Conservation (phyloP, 2,888 invertebrate species). For the Gymnocheta viridis region DNA sequence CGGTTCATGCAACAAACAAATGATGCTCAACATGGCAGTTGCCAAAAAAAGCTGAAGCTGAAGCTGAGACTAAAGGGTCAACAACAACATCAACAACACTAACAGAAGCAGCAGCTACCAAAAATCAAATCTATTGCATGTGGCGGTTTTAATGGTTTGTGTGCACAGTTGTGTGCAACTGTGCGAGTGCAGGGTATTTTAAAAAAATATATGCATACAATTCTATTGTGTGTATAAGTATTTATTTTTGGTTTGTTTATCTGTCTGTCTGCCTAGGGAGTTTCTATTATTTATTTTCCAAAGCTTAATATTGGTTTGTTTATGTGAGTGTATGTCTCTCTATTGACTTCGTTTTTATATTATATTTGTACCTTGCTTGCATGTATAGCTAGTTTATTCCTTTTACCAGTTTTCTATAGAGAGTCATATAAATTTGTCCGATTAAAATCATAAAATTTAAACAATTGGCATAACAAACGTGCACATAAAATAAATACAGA, state of each 20-base stretch:
- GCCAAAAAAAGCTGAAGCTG: slow-evolving; percentile 55
- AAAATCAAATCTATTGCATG: slow-evolving; percentile 53
- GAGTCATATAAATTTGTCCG: slow-evolving; percentile 68
- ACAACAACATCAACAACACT: slow-evolving; percentile 29
- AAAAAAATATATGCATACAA: slow-evolving; percentile 14
- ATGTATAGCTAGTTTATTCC: slow-evolving; percentile 34
- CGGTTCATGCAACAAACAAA: slow-evolving; percentile 49
- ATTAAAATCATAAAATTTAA: slow-evolving; percentile 63
- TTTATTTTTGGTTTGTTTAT: slow-evolving; percentile 27
- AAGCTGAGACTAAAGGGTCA: slow-evolving; percentile 11
- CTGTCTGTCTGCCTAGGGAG: slow-evolving; percentile 41
- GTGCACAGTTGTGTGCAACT: background rate
- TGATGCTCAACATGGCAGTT: slow-evolving; percentile 45
- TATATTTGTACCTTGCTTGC: slow-evolving; percentile 41
- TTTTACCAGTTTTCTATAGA: slow-evolving; percentile 22
- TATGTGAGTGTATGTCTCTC: background rate
- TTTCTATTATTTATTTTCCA: slow-evolving; percentile 44
- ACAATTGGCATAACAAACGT: slow-evolving; percentile 47
- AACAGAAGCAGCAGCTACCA: slow-evolving; percentile 5
- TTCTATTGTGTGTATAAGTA: slow-evolving; percentile 32
- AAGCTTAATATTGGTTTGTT: slow-evolving; percentile 18
- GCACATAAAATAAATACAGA: slow-evolving; percentile 21
- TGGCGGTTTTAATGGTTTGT: slow-evolving; percentile 55
- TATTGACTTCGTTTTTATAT: background rate
- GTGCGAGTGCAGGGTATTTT: background rate